Conservation (phyloP, 2,888 invertebrate species). For the Orthonychiurus folsomi region DNA sequence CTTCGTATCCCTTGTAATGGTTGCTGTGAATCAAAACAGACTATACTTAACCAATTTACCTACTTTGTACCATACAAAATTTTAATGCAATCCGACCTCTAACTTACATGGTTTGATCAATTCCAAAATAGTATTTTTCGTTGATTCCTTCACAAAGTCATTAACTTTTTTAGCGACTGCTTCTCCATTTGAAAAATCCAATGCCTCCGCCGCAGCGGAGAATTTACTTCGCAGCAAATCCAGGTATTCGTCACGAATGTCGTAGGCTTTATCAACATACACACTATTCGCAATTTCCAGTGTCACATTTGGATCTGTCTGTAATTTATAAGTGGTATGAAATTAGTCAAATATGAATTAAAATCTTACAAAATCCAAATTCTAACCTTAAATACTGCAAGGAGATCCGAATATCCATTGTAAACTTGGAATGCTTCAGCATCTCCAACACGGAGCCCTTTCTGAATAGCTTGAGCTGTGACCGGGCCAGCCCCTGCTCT, state of each 20-base stretch:
- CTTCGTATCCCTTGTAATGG: constrained; percentile 39
- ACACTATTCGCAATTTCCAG: constrained; percentile 42
- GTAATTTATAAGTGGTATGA: not conserved
- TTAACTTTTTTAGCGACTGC: constrained; percentile 45
- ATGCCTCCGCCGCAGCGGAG: constrained; percentile 32
- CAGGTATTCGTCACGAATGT: constrained; percentile 25
- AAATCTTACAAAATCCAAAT: not conserved
- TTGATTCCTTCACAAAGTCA: constrained; percentile 46
- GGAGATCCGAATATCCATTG: not conserved
- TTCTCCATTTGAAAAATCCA: constrained; percentile 40
- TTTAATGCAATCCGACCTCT: not conserved
- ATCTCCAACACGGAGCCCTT: constrained; percentile 8
- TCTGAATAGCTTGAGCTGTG: constrained; percentile 15
- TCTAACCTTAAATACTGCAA: not conserved
- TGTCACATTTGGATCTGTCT: constrained; percentile 30
- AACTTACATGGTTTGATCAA: constrained; percentile 43
- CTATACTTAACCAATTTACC: no score
- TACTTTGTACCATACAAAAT: no score
- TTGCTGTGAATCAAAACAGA: constrained; percentile 18
- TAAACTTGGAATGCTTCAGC: not conserved
- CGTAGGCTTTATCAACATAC: constrained; percentile 39
- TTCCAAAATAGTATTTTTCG: constrained; percentile 47
- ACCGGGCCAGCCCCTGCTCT: constrained; percentile 13
- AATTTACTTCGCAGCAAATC: constrained; percentile 37
- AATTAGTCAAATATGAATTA: not conserved